phyloP scores from a whole-genome alignment of 2,888 invertebrate genomes.

The Hybos culiciformis region DNA sequence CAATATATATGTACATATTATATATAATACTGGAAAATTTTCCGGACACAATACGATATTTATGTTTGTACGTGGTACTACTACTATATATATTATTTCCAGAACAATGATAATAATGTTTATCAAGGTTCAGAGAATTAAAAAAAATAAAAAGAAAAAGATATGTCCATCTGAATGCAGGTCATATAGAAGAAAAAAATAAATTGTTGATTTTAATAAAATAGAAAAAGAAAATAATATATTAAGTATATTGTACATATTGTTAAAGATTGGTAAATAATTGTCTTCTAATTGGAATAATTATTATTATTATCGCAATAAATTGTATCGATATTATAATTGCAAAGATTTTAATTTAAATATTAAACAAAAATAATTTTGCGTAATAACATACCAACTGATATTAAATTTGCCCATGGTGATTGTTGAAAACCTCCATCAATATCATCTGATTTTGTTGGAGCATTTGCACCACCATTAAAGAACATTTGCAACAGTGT shows the following conservation, averaged over 20 bases:
- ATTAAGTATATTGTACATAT: background rate
- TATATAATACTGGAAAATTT: too few species aligned
- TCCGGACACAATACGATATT: too few species aligned
- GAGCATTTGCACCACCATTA: conserved; percentile 41
- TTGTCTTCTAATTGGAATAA: background rate
- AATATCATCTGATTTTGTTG: conserved; percentile 66
- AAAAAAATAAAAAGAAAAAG: too few species aligned
- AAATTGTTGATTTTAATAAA: background rate
- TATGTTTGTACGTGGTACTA: too few species aligned
- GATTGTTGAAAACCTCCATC: conserved; percentile 56
- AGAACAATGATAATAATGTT: too few species aligned
- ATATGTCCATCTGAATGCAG: too few species aligned
- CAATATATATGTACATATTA: too few species aligned
- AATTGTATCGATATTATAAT: background rate
- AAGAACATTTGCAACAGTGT: conserved; percentile 82
- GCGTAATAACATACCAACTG: conserved; percentile 48
- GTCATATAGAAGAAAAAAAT: background rate
- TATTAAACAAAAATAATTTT: background rate
- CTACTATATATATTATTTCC: too few species aligned
- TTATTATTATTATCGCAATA: background rate
- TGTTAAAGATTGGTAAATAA: background rate
- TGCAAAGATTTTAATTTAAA: background rate
- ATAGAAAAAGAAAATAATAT: background rate
- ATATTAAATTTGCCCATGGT: conserved; percentile 77
- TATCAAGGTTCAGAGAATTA: too few species aligned